Evolutionary conservation across 2,797 vertebrate species (phyloP).

Genomic region (Chrosomus eos): DNA sequence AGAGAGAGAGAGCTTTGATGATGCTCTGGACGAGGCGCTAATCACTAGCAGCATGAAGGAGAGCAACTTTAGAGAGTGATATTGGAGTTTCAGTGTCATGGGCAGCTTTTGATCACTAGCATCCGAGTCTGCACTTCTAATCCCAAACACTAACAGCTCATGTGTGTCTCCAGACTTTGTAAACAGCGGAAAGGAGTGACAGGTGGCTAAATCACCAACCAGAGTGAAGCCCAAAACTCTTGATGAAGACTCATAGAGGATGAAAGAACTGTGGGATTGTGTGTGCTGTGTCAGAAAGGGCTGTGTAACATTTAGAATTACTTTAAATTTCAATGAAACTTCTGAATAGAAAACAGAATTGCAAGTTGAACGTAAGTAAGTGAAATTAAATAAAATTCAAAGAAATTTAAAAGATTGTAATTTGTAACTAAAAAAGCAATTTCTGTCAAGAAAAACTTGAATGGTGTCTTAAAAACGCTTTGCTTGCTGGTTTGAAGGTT

Average conservation of each 20-base stretch:
- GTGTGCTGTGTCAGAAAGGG: neutral
- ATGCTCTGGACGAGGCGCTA: conserved; percentile 48
- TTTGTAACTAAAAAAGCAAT: neutral
- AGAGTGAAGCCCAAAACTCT: conserved; percentile 10
- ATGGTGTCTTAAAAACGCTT: neutral
- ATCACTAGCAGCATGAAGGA: conserved; percentile 52
- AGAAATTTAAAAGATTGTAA: neutral
- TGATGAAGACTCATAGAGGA: conserved; percentile 25
- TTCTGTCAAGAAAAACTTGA: neutral
- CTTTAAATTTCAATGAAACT: conserved; percentile 2
- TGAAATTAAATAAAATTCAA: neutral
- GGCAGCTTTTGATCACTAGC: conserved; percentile 59
- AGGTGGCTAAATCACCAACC: conserved; percentile 9
- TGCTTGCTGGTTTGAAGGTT: neutral
- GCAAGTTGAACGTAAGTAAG: neutral
- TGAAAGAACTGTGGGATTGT: neutral
- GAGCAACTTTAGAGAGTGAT: conserved; percentile 45
- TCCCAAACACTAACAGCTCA: conserved; percentile 42
- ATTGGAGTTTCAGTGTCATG: conserved; percentile 54
- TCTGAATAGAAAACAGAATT: neutral
- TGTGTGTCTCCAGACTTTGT: conserved; percentile 38
- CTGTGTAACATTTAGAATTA: neutral
- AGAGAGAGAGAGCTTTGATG: conserved; percentile 39
- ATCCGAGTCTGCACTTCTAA: conserved; percentile 51
- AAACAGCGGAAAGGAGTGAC: conserved; percentile 30